Evolutionary conservation across 2,888 invertebrate genomes (phyloP).

Genomic region (Sesia bembeciformis): DNA sequence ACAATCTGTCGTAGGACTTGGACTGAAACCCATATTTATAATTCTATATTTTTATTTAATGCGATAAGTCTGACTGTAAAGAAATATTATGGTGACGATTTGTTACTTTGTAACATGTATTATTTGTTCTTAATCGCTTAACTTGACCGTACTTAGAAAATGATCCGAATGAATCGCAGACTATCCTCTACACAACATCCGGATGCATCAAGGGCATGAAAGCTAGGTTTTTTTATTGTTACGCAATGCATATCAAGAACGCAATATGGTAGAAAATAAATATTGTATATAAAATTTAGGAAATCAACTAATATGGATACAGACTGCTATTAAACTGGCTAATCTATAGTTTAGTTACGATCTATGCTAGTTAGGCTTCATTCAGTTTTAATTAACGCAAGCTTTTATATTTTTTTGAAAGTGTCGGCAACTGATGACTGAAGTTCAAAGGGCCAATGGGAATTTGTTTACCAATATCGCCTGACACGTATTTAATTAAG

Average conservation of each 20-base stretch:
- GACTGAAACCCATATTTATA: conserved; percentile 66
- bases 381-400: conserved; percentile 63
- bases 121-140: conserved; percentile 64
- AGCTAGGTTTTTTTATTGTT: conserved; percentile 74
- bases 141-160: conserved; percentile 61
- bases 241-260: conserved; percentile 75
- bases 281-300: conserved; percentile 70
- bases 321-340: conserved; percentile 67
- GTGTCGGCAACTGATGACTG: conserved; percentile 68
- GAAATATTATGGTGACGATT: conserved; percentile 52
- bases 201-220: conserved; percentile 57
- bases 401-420: conserved; percentile 50
- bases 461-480: conserved; percentile 34
- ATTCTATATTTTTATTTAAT: conserved; percentile 70
- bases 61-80: conserved; percentile 71
- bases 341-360: conserved; percentile 67
- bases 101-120: conserved; percentile 62
- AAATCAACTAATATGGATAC: conserved; percentile 58
- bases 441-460: conserved; percentile 62
- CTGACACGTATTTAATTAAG: background rate
- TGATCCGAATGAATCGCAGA: conserved; percentile 31
- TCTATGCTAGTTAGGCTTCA: conserved; percentile 67
- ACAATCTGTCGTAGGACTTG: conserved; percentile 21
- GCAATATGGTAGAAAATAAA: conserved; percentile 75
- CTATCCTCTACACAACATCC: conserved; percentile 34